A percentile compares a stretch with the other conserved stretches of the same genome.
These are phyloP conservation scores for Bellardia pandia DNA, from an alignment of 2,888 invertebrate genomes.

Conservation along the genomic window DNA sequence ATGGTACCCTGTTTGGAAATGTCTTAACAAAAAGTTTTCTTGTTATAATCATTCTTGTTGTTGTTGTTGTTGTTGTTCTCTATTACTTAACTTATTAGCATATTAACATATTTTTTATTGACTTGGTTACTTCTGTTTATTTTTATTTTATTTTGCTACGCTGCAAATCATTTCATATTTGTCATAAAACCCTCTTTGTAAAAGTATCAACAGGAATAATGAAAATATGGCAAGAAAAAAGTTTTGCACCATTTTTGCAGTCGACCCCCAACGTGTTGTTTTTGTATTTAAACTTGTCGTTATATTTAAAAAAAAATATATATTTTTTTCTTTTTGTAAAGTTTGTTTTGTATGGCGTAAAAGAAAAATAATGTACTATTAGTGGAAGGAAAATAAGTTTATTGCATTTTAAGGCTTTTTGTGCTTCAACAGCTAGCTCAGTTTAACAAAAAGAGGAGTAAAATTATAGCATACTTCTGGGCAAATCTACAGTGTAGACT, in stretches of 20 bases:
- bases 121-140: slow-evolving; percentile 24
- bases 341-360: background rate
- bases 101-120: slow-evolving; percentile 60
- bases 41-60: background rate
- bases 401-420: slow-evolving; percentile 25
- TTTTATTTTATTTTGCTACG: background rate
- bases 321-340: background rate
- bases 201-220: background rate
- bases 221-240: background rate
- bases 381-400: slow-evolving; percentile 27
- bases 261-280: slow-evolving; percentile 58
- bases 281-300: slow-evolving; percentile 13
- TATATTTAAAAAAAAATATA: background rate
- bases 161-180: slow-evolving; percentile 25
- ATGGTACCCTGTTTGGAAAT: slow-evolving; percentile 10
- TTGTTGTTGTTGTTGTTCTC: background rate
- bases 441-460: background rate
- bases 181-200: slow-evolving; percentile 4
- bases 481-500: background rate
- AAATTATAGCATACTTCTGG: background rate
- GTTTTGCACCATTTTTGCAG: slow-evolving; percentile 30
- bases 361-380: slow-evolving; percentile 14
- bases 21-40: slow-evolving; percentile 2
- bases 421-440: slow-evolving; percentile 22
- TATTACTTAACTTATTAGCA: slow-evolving; percentile 50